Evolutionary conservation across 2,113 vertebrate genomes (phyloP), one percentile per base, ranked within the genome.

Genomic region (Tretioscincus oriximinensis): DNA sequence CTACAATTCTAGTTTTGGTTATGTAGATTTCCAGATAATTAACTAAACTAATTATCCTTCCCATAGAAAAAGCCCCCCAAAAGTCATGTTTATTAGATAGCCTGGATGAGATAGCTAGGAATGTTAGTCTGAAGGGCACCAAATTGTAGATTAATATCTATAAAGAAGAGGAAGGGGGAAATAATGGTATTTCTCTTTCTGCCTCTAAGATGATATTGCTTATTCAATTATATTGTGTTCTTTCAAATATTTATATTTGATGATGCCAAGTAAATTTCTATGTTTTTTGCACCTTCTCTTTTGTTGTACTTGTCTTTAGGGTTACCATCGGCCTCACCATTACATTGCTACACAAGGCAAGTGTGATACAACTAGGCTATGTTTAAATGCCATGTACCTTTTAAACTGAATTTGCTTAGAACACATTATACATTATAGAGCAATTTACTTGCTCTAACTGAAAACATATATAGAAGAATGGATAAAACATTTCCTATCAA

Each of bases 341-440:
- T 97, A 97, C 90, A 96, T 97, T 47, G 97, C 97, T 76, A 97
- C 97, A 66, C 97, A 97, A 96, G 97, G 97, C 96, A 95, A 96
- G 93, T 85, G 81, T 67, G 45, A 28, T 71, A 78, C 72, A 83
- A 28, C 29, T 1, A 71, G 35, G 9, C 45, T 7, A 1, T 65
- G 21, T 18, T 47, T 4, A 24, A 78, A 68, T 78, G 65, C 5
- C 28, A 35, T 24, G 9, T 54, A 77, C 22, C 14, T 14, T 31
- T 21, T 47, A 75, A 63, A 63, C 41, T 58, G 54, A 8, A 65
- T 8, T 18, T 41, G 41, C n/a, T 74, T 41, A 58, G n/a, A 31
- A 63, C 7, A 24, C 2, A 24, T 51, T 64, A 45, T 29, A 24
- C 35, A 9, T 54, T 3, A 18, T 45, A 9, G 12, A 31, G 9